Percentiles rank a stretch among this genome's conserved stretches.
Conservation (phyloP, 2,888 invertebrate genomes). For the Plagodis pulveraria region DNA sequence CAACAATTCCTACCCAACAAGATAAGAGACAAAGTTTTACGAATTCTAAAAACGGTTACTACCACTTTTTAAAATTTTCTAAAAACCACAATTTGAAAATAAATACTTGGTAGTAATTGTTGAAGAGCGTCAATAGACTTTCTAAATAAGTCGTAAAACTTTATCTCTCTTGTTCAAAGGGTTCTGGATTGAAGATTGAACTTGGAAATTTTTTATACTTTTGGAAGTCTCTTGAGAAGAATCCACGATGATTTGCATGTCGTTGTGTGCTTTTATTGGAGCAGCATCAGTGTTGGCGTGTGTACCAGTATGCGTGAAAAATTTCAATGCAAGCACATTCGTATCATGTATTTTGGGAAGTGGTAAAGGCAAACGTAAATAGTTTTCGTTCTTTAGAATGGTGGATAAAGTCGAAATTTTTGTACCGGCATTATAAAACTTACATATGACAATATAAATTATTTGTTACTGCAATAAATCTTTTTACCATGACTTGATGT, state of each 20-base stretch:
- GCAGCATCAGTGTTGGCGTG: slow-evolving; percentile 53
- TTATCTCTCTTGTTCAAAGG: slow-evolving; percentile 55
- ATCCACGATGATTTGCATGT: slow-evolving; percentile 59
- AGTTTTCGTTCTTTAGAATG: slow-evolving; percentile 35
- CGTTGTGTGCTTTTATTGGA: slow-evolving; percentile 50
- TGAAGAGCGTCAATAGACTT: slow-evolving; percentile 50
- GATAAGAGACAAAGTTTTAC: slow-evolving; percentile 58
- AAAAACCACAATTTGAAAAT: slow-evolving; percentile 11
- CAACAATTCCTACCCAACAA: slow-evolving; percentile 66
- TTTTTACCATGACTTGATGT: no score
- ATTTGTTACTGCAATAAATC: slow-evolving; percentile 8
- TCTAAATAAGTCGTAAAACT: slow-evolving; percentile 59
- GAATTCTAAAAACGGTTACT: slow-evolving; percentile 44
- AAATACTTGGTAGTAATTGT: slow-evolving; percentile 60
- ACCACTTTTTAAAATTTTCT: slow-evolving; percentile 44
- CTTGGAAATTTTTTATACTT: background rate
- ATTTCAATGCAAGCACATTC: slow-evolving; percentile 26
- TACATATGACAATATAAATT: background rate
- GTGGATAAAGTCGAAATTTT: slow-evolving; percentile 45
- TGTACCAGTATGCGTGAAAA: slow-evolving; percentile 41
- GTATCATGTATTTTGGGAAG: slow-evolving; percentile 32
- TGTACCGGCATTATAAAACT: slow-evolving; percentile 8
- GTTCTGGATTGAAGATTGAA: slow-evolving; percentile 35
- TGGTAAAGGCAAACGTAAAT: slow-evolving; percentile 21
- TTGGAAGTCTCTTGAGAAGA: background rate